These are phyloP conservation scores for Lasaia peninsularis DNA, from an alignment of 1,140 invertebrate genomes.

Conservation along the genomic window DNA sequence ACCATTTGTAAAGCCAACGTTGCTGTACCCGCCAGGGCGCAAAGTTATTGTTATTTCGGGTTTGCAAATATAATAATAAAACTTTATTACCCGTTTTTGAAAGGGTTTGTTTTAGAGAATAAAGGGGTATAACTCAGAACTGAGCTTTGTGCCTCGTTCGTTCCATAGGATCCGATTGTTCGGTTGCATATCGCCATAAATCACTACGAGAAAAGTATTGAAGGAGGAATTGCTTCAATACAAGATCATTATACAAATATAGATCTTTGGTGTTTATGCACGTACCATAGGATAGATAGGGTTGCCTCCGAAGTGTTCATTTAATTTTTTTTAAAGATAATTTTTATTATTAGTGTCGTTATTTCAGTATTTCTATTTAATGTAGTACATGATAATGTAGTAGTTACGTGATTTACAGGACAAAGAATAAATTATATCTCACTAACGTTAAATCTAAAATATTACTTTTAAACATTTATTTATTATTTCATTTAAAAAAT, in stretches of 20 bases:
- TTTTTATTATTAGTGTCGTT: no score
- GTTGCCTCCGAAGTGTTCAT: background rate
- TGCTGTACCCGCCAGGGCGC: conserved; percentile 44
- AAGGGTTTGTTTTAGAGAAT: conserved; percentile 64
- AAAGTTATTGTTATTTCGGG: conserved; percentile 49
- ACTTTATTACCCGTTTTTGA: conserved; percentile 72
- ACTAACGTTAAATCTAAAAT: no score
- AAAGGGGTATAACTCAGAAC: conserved; percentile 57
- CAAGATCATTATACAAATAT: conserved; percentile 75
- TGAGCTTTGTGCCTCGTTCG: conserved; percentile 36
- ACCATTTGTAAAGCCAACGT: background rate
- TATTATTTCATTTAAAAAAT: no score
- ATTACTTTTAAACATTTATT: no score
- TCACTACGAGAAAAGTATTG: conserved; percentile 54
- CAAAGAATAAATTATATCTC: no score
- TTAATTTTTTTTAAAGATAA: no score
- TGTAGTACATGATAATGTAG: no score
- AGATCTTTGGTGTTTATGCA: conserved; percentile 69
- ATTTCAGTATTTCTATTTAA: no score
- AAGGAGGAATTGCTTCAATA: conserved; percentile 54
- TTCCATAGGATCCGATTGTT: conserved; percentile 67
- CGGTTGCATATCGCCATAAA: conserved; percentile 69
- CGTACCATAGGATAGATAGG: conserved; percentile 38
- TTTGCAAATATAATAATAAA: conserved; percentile 76
- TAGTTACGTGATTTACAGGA: no score